Percentiles rank a stretch among this genome's conserved stretches.
Evolutionary conservation across 2,888 invertebrate genomes (phyloP).

Genomic region (Gastracanthus pulcherrimus): DNA sequence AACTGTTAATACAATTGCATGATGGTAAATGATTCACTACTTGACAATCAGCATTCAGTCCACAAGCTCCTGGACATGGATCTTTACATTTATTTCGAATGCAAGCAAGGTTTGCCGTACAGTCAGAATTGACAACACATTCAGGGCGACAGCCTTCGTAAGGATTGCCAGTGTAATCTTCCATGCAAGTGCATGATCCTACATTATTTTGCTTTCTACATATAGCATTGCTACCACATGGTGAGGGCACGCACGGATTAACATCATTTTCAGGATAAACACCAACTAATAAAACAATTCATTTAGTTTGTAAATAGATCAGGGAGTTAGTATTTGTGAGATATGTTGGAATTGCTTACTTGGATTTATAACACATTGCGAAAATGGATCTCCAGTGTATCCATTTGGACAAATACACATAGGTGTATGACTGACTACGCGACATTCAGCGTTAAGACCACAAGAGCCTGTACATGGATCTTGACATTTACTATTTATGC

Average conservation of each 20-base stretch:
- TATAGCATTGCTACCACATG: conserved; percentile 86
- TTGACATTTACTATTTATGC: conserved; percentile 72
- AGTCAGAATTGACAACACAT: conserved; percentile 86
- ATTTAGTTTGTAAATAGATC: background rate
- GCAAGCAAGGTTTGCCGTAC: conserved; percentile 84
- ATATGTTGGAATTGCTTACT: conserved; percentile 59
- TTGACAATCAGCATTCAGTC: conserved; percentile 84
- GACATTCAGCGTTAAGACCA: conserved; percentile 71
- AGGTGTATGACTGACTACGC: conserved; percentile 72
- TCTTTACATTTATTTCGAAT: conserved; percentile 88
- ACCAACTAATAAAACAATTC: background rate
- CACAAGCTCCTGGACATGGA: conserved; percentile 88
- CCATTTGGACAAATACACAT: conserved; percentile 75
- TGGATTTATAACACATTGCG: conserved; percentile 55
- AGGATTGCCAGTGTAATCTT: conserved; percentile 83
- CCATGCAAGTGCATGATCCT: conserved; percentile 84
- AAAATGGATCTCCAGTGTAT: conserved; percentile 74
- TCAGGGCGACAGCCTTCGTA: conserved; percentile 85
- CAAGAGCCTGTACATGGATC: conserved; percentile 74
- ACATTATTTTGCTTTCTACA: conserved; percentile 79
- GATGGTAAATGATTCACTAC: conserved; percentile 87
- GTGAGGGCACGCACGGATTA: conserved; percentile 83
- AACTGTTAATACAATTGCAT: conserved; percentile 83
- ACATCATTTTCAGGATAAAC: no score
- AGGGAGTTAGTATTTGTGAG: background rate